Base-by-base conservation (phyloP, 2,113 vertebrate genomes). In the Oreocharis arfaki region DNA sequence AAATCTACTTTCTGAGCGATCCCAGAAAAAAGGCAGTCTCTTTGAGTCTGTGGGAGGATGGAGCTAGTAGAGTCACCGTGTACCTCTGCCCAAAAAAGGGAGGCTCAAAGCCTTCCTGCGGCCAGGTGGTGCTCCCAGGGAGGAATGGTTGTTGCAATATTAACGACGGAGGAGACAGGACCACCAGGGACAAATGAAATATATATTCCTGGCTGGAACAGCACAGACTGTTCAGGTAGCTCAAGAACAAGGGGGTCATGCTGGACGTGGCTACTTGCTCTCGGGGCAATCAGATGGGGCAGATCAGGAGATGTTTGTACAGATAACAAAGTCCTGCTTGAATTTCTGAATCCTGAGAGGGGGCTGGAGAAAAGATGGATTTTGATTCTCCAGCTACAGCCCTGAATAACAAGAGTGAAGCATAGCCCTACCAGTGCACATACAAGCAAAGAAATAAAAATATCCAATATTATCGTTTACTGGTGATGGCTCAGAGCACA, bases 81-180 rank as follows among this genome's bases (percentile, higher is more conserved):
- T 16, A 86, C 63, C 71, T 91, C 76, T 91, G 63, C 67, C 95
- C 74, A 56, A 71, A 95, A 82, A 39, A 83, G 23, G 49, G 67
- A 93, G 64, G 84, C 68, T 91, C 55, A 57, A 91, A 95, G 85
- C 68, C 86, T 89, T 96, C 94, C 78, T 11, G 19, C 80, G 81
- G 89, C 68, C 82, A 90, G 82, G 63, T 35, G 7, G 41, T 59
- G 42, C 50, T 91, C 74, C 87, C 0, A 4, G 74, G 61, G 60
- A 93, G 65, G 56, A 63, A 67, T 13, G 39, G 47, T 39, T 59
- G 35, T 35, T 84, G 64, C 49, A 91, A 22, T 78, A 87, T 84
- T 75, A 79, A 83, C 0, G 13, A 87, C 30, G 69, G 53, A 84
- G 56, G 75, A 80, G 82, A 60, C 1, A 1, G 74, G 77, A 78